Evolutionary conservation across 2,113 vertebrate species (phyloP), one percentile per base, ranked within the genome.

Genomic region (Bettongia penicillata): DNA sequence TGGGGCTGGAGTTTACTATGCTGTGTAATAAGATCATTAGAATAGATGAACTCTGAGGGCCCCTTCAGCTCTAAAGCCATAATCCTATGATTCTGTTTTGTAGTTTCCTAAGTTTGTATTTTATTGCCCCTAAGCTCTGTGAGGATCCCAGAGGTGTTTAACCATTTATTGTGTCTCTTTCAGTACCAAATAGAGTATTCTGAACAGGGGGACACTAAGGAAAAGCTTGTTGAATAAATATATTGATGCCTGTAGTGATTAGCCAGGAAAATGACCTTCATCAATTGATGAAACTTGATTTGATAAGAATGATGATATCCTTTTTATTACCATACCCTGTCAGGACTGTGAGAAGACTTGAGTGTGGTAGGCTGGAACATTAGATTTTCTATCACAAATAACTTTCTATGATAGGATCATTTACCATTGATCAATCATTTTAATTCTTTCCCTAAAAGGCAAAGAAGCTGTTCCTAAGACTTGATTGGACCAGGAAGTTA

Each of bases 291-390:
- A 77, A 77, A n/a, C n/a, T 43, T 43, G 37, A 77, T n/a, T 37
- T 43, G n/a, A 43, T 37, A 77, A 37, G 37, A 37, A 11, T 8
- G 12, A 0, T 77, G 4, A 77, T 22, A 16, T n/a, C 28, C 28
- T 8, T 77, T 77, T 77, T 77, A 77, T 4, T 22, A 77, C 68
- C 68, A 77, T n/a, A 5, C 14, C 0, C 37, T 77, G 57, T n/a
- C 16, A n/a, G 16, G 14, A n/a, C 0, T 6, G 4, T 77, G 37
- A 37, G 37, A 0, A 22, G 5, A 19, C 37, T n/a, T 37, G 8
- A 37, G 28, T 61, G 1, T 37, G 7, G 37, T 11, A 77, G 37
- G 14, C 68, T 77, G 5, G 68, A 37, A 68, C 3, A 37, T 68
- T n/a, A 37, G 31, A 68, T 14, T 68, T 4, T n/a, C 14, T 37